Evolutionary conservation across 2,888 invertebrate species (phyloP).

Genomic region (Cyaniris semiargus): DNA sequence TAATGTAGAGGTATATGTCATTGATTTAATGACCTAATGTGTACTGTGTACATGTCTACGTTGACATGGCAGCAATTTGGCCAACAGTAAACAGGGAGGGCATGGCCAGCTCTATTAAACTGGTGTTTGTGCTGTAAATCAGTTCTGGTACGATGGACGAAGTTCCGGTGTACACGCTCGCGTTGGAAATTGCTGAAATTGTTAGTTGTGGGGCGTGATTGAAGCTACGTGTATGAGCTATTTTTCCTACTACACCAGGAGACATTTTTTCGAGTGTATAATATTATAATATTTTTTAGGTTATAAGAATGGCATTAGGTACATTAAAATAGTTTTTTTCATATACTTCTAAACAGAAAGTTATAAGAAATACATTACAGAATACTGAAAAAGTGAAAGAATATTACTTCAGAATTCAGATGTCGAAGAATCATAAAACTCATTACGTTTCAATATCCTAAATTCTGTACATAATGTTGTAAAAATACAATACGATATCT

Average conservation of each 20-base stretch:
- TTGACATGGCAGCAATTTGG: neutral
- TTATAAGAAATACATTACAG: too few species aligned
- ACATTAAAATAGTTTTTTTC: too few species aligned
- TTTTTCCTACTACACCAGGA: neutral
- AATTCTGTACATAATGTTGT: neutral
- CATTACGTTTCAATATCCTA: too few species aligned
- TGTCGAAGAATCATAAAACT: too few species aligned
- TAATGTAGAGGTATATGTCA: too few species aligned
- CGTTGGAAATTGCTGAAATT: neutral
- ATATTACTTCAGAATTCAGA: too few species aligned
- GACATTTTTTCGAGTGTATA: too few species aligned
- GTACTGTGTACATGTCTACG: neutral
- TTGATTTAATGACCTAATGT: neutral
- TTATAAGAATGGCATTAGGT: too few species aligned
- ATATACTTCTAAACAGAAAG: too few species aligned
- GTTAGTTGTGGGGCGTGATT: neutral
- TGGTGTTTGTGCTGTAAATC: slow-evolving; percentile 4
- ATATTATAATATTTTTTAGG: too few species aligned
- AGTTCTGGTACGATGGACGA: neutral
- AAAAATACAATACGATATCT: neutral
- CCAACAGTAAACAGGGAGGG: neutral
- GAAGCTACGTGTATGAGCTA: neutral
- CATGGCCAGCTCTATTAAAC: slow-evolving; percentile 2
- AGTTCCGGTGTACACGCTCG: neutral
- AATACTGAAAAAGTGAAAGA: too few species aligned